These are phyloP conservation scores for Microctenopoma stevenorrisi DNA, from an alignment of 2,797 vertebrate genomes.

Conservation along the genomic window DNA sequence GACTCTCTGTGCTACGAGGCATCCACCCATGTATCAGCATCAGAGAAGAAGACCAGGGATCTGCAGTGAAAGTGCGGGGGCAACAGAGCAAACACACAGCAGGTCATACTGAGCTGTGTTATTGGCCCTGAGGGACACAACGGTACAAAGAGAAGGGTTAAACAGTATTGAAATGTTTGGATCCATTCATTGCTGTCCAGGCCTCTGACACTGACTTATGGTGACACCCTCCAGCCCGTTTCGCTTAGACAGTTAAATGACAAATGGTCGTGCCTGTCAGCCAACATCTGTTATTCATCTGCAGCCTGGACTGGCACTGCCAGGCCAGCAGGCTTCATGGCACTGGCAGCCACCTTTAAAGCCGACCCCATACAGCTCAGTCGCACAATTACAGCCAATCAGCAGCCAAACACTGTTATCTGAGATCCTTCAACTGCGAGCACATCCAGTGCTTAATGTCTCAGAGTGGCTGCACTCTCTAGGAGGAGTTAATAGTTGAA, in stretches of 20 bases:
- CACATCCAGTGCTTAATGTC: conserved; percentile 13
- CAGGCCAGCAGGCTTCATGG: conserved; percentile 43
- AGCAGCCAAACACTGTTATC: conserved; percentile 28
- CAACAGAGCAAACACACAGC: conserved; percentile 26
- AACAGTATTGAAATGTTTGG: conserved; percentile 71
- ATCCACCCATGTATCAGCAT: conserved; percentile 40
- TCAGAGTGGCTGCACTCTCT: conserved; percentile 12
- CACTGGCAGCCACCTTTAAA: conserved; percentile 56
- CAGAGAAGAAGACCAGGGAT: conserved; percentile 17
- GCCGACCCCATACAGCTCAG: conserved; percentile 47
- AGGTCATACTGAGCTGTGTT: background rate
- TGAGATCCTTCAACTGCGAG: conserved; percentile 30
- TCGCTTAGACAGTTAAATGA: conserved; percentile 79
- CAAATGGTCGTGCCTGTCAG: conserved; percentile 79
- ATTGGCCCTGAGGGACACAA: conserved; percentile 13
- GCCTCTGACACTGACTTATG: conserved; percentile 78
- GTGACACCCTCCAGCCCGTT: conserved; percentile 69
- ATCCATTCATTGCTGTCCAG: conserved; percentile 51
- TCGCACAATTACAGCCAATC: conserved; percentile 48
- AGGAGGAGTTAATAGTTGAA: conserved; percentile 13
- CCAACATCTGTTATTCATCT: conserved; percentile 83
- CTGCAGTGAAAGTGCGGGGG: conserved; percentile 1
- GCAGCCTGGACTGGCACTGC: conserved; percentile 61
- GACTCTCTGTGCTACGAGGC: conserved; percentile 21
- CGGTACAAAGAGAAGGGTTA: conserved; percentile 49